Conservation (phyloP, 2,888 invertebrate genomes). For the Hydroisotoma schaefferi region DNA sequence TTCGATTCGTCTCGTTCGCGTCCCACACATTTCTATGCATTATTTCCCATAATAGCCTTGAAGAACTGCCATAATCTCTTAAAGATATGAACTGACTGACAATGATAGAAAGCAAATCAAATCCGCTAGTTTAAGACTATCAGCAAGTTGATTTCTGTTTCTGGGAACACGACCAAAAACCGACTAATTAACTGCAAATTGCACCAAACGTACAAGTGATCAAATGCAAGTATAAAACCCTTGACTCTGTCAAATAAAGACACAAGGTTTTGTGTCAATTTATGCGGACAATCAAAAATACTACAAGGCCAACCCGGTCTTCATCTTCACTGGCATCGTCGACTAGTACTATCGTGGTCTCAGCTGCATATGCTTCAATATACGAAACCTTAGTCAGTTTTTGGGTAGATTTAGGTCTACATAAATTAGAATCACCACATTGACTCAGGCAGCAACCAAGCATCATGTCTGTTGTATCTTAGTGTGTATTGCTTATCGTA, state of each 20-base stretch:
- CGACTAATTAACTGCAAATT: slow-evolving; percentile 11
- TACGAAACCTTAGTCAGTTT: neutral
- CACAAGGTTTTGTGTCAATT: neutral
- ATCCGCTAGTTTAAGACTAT: neutral
- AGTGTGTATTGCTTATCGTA: too few species aligned
- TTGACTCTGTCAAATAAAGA: slow-evolving; percentile 1
- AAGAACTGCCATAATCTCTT: too few species aligned
- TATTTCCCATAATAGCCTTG: too few species aligned
- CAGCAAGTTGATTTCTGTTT: neutral
- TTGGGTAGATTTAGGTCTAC: neutral
- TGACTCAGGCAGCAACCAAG: too few species aligned
- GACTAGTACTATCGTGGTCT: neutral
- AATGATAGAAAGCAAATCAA: neutral
- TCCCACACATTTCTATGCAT: too few species aligned
- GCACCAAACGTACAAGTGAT: neutral
- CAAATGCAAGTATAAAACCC: neutral
- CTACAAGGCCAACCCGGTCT: neutral
- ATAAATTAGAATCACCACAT: slow-evolving; percentile 6
- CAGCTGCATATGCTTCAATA: too few species aligned
- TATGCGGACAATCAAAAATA: neutral
- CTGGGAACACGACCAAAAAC: slow-evolving; percentile 14
- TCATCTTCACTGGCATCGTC: neutral
- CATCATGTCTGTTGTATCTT: too few species aligned
- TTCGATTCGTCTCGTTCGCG: too few species aligned
- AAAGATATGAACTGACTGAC: too few species aligned